Base-by-base conservation (phyloP, 2,113 vertebrate genomes). In the Vulpes ferrilata region DNA sequence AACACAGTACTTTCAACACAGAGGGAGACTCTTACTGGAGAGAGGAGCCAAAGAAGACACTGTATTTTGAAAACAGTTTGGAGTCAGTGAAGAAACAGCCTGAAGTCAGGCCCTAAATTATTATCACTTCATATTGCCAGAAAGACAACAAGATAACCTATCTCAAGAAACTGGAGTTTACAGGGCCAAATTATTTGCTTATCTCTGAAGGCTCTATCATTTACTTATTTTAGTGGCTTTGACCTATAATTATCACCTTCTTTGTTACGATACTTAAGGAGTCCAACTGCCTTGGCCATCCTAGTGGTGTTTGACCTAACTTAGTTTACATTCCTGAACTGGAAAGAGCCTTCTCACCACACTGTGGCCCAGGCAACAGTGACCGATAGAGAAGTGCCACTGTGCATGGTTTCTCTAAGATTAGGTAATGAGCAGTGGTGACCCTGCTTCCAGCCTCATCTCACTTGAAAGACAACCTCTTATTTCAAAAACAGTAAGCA, bases 201-300 rank as follows among this genome's bases (percentile, higher is more conserved):
- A 85, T 96, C 90, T 90, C 78, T n/a, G 51, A 96, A 76, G 48
- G 43, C 12, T 69, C 1, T 85, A n/a, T 92, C 38, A 86, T 83
- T 93, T 92, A 90, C 51, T 81, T 92, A 79, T 83, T 80, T 12
- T 22, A 92, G 88, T 86, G 16, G 65, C 78, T 94, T 73, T 95
- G 93, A 93, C 81, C 96, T 90, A 25, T 95, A 97, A 97, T 95
- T 90, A 95, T 88, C 93, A 88, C 94, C 88, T 95, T 95, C 96
- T 95, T 92, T 95, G 97, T 88, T 74, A 43, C 9, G 88, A 71
- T 60, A 81, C 88, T 96, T 95, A 79, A 87, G 73, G 73, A 86
- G 23, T 81, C 82, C 87, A 35, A 38, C 93, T 20, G 64, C 80
- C 51, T n/a, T 51, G 87, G n/a, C 87, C 32, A n/a, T 86, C 60